Percentiles rank a stretch among this genome's conserved stretches.
Conservation (phyloP, 2,113 vertebrate species). For the rat (Rattus norvegicus) region DNA sequence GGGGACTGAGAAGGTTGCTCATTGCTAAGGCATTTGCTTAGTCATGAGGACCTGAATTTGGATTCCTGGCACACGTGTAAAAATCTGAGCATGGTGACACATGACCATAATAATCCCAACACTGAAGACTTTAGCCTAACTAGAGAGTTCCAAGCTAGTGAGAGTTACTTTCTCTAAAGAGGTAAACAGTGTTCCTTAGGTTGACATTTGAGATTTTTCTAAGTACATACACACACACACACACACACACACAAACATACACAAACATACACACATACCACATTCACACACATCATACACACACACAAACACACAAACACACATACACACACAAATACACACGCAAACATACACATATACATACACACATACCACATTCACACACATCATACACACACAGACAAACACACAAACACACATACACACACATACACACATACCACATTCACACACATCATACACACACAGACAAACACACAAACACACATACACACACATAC, state of each 20-base stretch:
- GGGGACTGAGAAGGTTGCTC: neutral
- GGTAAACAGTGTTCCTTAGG: neutral
- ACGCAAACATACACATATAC: too few species aligned
- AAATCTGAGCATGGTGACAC: neutral
- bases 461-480: too few species aligned
- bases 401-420: neutral
- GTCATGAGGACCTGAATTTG: neutral
- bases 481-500: neutral
- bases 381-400: neutral
- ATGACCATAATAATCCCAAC: too few species aligned
- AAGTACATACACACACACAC: neutral
- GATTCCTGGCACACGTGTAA: neutral
- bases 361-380: neutral
- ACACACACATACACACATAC: too few species aligned
- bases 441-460: neutral
- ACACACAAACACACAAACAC: too few species aligned
- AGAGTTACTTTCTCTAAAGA: neutral
- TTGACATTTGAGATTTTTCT: neutral
- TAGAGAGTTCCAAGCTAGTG: too few species aligned
- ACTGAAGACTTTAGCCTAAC: neutral
- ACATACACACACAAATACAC: neutral
- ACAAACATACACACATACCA: too few species aligned
- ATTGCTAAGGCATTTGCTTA: neutral
- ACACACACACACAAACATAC: neutral
- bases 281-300: neutral